Conservation (phyloP, 2,113 vertebrate species). For the Euleptes europaea region DNA sequence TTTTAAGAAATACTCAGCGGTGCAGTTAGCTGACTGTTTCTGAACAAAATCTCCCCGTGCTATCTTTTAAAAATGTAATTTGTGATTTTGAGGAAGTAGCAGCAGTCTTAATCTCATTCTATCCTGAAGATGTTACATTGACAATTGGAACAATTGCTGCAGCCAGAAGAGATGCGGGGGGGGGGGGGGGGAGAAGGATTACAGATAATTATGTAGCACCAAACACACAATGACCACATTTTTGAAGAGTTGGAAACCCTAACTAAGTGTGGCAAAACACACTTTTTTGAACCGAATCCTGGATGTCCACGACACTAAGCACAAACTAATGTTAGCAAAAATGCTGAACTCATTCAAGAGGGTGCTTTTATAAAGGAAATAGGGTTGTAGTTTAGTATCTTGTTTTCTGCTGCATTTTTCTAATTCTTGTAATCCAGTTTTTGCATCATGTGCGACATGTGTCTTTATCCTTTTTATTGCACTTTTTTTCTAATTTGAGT, state of each 20-base stretch:
- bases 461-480: no score
- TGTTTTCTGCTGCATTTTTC: no score
- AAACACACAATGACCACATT: not conserved
- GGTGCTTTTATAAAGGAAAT: no score
- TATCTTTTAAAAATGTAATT: not conserved
- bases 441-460: no score
- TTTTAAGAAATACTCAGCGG: slow-evolving; percentile 17
- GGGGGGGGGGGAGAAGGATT: not conserved
- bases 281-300: not conserved
- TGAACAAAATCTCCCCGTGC: not conserved
- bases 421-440: no score
- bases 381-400: no score
- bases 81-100: not conserved
- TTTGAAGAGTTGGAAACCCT: not conserved
- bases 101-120: not conserved
- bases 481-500: no score
- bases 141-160: not conserved
- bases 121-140: not conserved
- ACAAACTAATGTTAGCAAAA: no score
- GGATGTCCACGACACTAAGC: not conserved
- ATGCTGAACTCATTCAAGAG: not conserved
- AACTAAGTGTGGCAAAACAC: not conserved
- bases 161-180: not conserved
- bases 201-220: not conserved
- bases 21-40: slow-evolving; percentile 6